Conservation (phyloP, 2,797 vertebrate genomes). For the Sebastes steindachneri region DNA sequence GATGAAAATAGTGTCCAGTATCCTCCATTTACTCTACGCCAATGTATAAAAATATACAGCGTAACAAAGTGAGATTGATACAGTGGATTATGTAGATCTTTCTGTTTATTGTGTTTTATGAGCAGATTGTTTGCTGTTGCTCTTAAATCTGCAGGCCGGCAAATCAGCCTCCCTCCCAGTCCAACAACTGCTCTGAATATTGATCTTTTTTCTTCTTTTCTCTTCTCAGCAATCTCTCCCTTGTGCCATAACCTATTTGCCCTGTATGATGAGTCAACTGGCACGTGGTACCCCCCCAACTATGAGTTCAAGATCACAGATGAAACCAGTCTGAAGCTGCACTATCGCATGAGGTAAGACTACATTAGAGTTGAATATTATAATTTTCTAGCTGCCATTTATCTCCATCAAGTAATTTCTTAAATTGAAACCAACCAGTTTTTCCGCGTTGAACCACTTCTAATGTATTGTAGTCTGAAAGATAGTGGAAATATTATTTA, state of each 20-base stretch:
- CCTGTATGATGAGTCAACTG: slow-evolving; percentile 87
- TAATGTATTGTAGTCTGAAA: not conserved
- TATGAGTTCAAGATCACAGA: slow-evolving; percentile 88
- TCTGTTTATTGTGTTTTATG: not conserved
- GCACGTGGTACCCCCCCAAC: slow-evolving; percentile 94
- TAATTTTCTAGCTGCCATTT: not conserved
- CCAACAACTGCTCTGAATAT: not conserved
- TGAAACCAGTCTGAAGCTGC: slow-evolving; percentile 86
- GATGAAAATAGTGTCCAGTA: not conserved
- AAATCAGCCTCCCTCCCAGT: not conserved
- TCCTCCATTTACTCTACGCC: not conserved
- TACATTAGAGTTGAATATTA: not conserved
- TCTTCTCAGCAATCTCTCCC: slow-evolving; percentile 89
- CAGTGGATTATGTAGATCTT: not conserved
- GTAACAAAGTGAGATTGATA: not conserved
- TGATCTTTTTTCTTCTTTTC: not conserved
- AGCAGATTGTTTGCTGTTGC: not conserved
- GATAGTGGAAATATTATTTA: not conserved
- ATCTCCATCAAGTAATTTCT: not conserved
- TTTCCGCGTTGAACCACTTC: not conserved
- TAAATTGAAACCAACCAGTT: not conserved
- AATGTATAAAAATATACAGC: not conserved
- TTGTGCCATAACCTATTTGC: slow-evolving; percentile 97
- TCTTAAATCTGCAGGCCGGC: not conserved
- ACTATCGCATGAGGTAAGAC: slow-evolving; percentile 95